These are phyloP conservation scores for Drosophila nannoptera DNA, from an alignment of 1,140 invertebrate species.

Conservation along the genomic window DNA sequence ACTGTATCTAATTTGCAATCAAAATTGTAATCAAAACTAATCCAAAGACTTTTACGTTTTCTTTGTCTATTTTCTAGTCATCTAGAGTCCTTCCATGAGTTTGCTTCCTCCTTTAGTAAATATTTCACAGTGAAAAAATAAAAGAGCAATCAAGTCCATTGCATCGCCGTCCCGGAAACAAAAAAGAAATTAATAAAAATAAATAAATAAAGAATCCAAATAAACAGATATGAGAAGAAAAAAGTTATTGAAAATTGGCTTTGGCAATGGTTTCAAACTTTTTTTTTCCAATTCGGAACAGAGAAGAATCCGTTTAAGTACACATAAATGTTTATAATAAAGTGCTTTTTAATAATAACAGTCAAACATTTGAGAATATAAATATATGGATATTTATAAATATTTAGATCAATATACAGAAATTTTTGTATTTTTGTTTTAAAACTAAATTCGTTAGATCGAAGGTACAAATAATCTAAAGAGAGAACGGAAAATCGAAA, in stretches of 20 bases:
- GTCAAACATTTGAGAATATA: slow-evolving; percentile 2
- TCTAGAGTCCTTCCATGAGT: slow-evolving; percentile 12
- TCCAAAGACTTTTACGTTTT: not conserved
- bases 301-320: not conserved
- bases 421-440: slow-evolving; percentile 32
- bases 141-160: slow-evolving; percentile 25
- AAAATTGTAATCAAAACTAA: slow-evolving; percentile 4
- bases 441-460: slow-evolving; percentile 54
- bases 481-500: slow-evolving; percentile 34
- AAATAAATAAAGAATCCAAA: no score
- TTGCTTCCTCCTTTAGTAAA: slow-evolving; percentile 23
- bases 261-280: slow-evolving; percentile 52
- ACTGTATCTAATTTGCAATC: slow-evolving; percentile 16
- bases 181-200: not conserved
- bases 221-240: not conserved
- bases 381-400: slow-evolving; percentile 13
- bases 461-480: slow-evolving; percentile 67
- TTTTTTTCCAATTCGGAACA: slow-evolving; percentile 25
- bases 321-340: not conserved
- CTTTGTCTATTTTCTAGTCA: slow-evolving; percentile 16
- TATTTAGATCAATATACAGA: slow-evolving; percentile 41
- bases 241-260: slow-evolving; percentile 1
- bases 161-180: slow-evolving; percentile 37
- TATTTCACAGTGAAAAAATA: not conserved
- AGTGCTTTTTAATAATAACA: slow-evolving; percentile 36